These are phyloP conservation scores for Pseudochirops corinnae DNA, from an alignment of 2,797 vertebrate species.

Conservation along the genomic window DNA sequence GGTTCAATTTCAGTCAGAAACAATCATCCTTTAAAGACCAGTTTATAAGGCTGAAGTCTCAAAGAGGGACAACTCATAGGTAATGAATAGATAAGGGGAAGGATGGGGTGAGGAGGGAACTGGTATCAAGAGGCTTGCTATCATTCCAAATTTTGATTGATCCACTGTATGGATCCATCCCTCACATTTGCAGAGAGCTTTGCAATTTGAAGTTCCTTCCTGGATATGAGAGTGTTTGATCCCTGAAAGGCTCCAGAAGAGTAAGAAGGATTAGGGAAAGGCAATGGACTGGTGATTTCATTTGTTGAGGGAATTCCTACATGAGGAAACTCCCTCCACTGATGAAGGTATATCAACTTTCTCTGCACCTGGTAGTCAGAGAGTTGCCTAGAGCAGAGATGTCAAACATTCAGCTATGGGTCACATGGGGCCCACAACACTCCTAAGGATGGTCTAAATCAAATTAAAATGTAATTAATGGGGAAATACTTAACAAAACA, in stretches of 20 bases:
- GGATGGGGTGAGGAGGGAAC: neutral
- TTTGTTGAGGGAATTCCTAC: neutral
- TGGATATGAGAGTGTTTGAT: neutral
- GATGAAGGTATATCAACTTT: neutral
- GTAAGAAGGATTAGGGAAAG: neutral
- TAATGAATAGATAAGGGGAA: neutral
- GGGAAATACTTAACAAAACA: neutral
- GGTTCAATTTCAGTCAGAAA: neutral
- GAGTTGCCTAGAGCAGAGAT: neutral
- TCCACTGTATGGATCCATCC: neutral
- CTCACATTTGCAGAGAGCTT: neutral
- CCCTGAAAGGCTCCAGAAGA: neutral
- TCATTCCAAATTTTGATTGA: neutral
- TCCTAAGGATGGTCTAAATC: neutral
- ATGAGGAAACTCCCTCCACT: neutral
- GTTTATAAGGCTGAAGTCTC: neutral
- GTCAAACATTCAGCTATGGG: neutral
- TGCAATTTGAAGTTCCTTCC: neutral
- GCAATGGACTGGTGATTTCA: neutral
- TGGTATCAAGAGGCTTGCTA: neutral
- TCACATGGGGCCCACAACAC: neutral
- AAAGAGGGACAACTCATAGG: neutral
- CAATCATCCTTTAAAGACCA: neutral
- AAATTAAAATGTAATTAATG: neutral
- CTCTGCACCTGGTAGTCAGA: neutral